Evolutionary conservation across 2,797 vertebrate genomes (phyloP), one percentile per base, ranked within the genome.

Genomic region (Microhierax caerulescens): DNA sequence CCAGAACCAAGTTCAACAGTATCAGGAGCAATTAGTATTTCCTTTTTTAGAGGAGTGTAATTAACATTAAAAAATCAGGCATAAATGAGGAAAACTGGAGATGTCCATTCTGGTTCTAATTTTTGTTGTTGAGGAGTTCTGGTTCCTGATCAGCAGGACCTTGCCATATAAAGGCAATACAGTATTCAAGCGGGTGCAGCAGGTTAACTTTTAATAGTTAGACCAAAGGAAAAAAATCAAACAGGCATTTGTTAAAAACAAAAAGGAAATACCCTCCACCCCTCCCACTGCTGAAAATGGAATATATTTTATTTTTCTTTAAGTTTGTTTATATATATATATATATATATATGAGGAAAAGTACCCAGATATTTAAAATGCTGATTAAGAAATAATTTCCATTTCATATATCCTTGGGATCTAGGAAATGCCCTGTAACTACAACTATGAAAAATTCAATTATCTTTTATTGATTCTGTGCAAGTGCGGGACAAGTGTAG

Each of bases 221-320:
- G 32, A 43, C 12, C 12, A 68, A 73, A n/a, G 10, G 10, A 3
- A 36, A 72, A 77, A 28, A 48, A n/a, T 24, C 25, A 63, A 76
- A 51, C 7, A n/a, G 14, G 6, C 1, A 22, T 65, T 70, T 63
- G 12, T 6, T 23, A 43, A 70, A 79, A 80, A 10, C 1, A 28
- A 25, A 34, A 74, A n/a, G 5, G 7, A 30, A 24, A 21, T 5
- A 63, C 4, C 8, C 5, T 32, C 21, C 5, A n/a, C 3, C 5
- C 7, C 8, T 60, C 20, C 24, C 12, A 20, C 14, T 3, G 24
- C 27, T 1, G 2, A 54, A 60, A n/a, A 0, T 7, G n/a, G 11
- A n/a, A 17, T 67, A 36, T 23, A 13, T 68, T 56, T 61, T 57
- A 10, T 34, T 68, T 74, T 79, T 56, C 24, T 10, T 79, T 56